These are phyloP conservation scores for Pica pica DNA, from an alignment of 2,113 vertebrate species.

Conservation along the genomic window DNA sequence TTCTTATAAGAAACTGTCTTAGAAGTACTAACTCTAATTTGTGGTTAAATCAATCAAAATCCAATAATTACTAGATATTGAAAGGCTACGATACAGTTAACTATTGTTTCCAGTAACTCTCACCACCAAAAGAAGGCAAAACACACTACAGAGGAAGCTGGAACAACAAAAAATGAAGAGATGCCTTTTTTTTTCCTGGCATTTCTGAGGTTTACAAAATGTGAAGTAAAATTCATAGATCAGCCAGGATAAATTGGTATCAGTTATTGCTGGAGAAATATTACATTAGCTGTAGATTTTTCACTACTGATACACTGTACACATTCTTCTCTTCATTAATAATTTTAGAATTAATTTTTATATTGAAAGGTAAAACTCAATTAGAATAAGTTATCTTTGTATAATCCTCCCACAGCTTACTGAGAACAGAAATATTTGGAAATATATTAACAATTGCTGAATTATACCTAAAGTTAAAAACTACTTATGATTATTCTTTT, in stretches of 20 bases:
- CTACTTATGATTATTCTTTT: neutral
- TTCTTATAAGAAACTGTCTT: neutral
- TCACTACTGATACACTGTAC: neutral
- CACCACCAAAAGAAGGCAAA: neutral
- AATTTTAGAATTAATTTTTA: neutral
- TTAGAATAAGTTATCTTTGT: neutral
- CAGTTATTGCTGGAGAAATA: neutral
- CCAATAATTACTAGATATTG: neutral
- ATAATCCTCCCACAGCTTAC: neutral
- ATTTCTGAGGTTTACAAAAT: neutral
- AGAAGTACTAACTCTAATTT: neutral
- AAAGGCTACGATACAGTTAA: neutral
- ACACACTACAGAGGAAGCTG: neutral
- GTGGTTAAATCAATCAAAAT: neutral
- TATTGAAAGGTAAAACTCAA: neutral
- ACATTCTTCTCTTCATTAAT: neutral
- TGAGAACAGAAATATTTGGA: neutral
- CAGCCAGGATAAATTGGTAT: neutral
- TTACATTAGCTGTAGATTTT: neutral
- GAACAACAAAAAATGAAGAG: neutral
- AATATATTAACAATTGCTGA: neutral
- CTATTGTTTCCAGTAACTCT: neutral
- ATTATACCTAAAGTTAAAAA: neutral
- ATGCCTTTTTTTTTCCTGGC: neutral
- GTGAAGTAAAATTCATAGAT: neutral